Percentiles rank a stretch among this genome's conserved stretches.
These are phyloP conservation scores for Elmis aenea DNA, from an alignment of 2,888 invertebrate species.

Conservation along the genomic window DNA sequence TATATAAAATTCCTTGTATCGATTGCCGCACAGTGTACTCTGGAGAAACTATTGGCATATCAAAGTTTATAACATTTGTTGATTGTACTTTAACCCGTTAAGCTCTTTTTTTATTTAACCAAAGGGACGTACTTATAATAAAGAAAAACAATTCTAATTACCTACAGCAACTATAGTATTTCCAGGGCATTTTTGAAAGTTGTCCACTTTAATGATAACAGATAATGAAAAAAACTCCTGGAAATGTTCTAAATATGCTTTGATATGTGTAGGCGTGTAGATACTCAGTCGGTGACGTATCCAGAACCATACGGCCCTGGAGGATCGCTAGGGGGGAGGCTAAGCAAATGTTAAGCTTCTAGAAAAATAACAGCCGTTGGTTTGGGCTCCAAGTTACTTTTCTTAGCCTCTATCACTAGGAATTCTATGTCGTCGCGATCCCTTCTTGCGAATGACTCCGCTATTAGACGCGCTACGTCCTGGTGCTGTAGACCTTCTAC, in stretches of 20 bases:
- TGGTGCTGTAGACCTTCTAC: slow-evolving; percentile 80
- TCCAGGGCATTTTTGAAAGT: slow-evolving; percentile 11
- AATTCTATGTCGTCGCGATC: slow-evolving; percentile 88
- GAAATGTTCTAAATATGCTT: slow-evolving; percentile 15
- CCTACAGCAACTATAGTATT: slow-evolving; percentile 18
- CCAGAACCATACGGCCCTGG: slow-evolving; percentile 60
- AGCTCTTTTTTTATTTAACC: too few relatives aligned
- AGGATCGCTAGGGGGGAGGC: slow-evolving; percentile 78
- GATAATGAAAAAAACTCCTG: slow-evolving; percentile 2
- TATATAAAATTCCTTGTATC: too few relatives aligned
- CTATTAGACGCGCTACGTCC: slow-evolving; percentile 87
- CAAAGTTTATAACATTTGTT: too few relatives aligned
- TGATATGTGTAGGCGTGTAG: slow-evolving; percentile 33
- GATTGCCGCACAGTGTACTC: too few relatives aligned
- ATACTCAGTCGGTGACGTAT: slow-evolving; percentile 59
- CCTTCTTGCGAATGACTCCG: slow-evolving; percentile 87
- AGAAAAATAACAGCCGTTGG: slow-evolving; percentile 86
- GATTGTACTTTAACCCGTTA: too few relatives aligned
- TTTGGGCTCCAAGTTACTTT: slow-evolving; percentile 86
- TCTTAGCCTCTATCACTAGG: slow-evolving; percentile 88
- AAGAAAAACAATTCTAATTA: slow-evolving; percentile 22
- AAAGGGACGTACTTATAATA: too few relatives aligned
- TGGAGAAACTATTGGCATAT: too few relatives aligned
- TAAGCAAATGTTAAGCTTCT: slow-evolving; percentile 89
- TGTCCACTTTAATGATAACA: not conserved